phyloP scores from a whole-genome alignment of 2,888 invertebrate species.

The Dasysyrphus albostriatus region DNA sequence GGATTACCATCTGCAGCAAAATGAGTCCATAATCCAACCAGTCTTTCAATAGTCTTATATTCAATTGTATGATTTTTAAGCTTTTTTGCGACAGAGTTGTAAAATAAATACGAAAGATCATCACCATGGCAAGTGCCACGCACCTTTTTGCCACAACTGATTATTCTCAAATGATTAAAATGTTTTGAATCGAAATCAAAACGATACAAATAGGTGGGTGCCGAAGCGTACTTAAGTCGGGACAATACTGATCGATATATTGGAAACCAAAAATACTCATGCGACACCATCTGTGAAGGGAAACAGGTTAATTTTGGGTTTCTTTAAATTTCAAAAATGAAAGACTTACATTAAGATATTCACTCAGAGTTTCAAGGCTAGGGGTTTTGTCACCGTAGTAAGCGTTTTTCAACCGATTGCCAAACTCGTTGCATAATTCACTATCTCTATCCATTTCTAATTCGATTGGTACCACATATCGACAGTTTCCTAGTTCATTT shows the following conservation, averaged over 20 bases:
- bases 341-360: conserved; percentile 81
- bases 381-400: conserved; percentile 82
- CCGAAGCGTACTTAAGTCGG: conserved; percentile 80
- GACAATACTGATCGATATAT: conserved; percentile 82
- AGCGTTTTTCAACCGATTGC: conserved; percentile 79
- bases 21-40: conserved; percentile 82
- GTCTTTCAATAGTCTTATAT: conserved; percentile 82
- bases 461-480: conserved; percentile 82
- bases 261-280: conserved; percentile 83
- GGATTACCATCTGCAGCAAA: conserved; percentile 82
- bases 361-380: conserved; percentile 82
- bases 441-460: conserved; percentile 81
- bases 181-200: conserved; percentile 83
- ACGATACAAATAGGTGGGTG: conserved; percentile 83
- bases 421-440: conserved; percentile 80
- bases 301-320: neutral
- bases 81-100: conserved; percentile 81
- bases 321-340: neutral
- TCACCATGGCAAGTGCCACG: conserved; percentile 83
- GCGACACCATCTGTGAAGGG: conserved; percentile 81
- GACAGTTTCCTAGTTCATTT: conserved; percentile 81
- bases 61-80: conserved; percentile 80
- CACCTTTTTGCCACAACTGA: conserved; percentile 82
- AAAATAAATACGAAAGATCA: conserved; percentile 83
- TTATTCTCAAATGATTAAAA: conserved; percentile 82